Evolutionary conservation across 2,113 vertebrate species (phyloP), one percentile per base, ranked within the genome.

Genomic region (Caloenas nicobarica): DNA sequence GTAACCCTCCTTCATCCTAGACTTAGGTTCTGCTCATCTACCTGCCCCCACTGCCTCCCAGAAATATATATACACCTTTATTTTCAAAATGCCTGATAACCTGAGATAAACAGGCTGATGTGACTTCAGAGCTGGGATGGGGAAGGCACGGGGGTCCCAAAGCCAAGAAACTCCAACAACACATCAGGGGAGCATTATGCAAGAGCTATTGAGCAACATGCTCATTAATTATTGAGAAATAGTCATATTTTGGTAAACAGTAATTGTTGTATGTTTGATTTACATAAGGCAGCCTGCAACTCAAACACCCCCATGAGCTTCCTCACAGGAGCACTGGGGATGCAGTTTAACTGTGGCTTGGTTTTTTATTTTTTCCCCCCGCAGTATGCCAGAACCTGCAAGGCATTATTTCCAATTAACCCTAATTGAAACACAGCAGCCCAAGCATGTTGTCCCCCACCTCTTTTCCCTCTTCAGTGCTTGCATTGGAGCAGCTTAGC

Each of bases 271-370:
- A 16, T 0, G 1, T 24, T n/a, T 7, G 26, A n/a, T 74, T 58
- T 13, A 29, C 2, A 2, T 1, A 29, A 60, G 48, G 42, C 71
- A 69, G 33, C 33, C 38, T 4, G 10, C 34, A 31, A n/a, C 82
- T 29, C 79, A 6, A 38, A 62, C 60, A 36, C 74, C 12, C 13
- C n/a, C 7, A 17, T 1, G 1, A 57, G 36, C 62, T 16, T 29
- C 46, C 80, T 48, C 71, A 2, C 17, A 5, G 66, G 24, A 54
- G 14, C 60, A 9, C 33, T 2, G 25, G 13, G 26, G 42, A 60
- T 2, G 10, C 29, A 10, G 50, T 26, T 28, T 29, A n/a, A 51
- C 3, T 34, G n/a, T 7, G 26, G 2, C 1, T 0, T 2, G 31
- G 58, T 68, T n/a, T 76, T 28, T 61, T 64, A 12, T 17, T 17